A percentile compares a stretch with the other conserved stretches of the same genome.
Evolutionary conservation across 64 coral and sea anemone genomes (phyloP).

Genomic region (Acropora yongei): DNA sequence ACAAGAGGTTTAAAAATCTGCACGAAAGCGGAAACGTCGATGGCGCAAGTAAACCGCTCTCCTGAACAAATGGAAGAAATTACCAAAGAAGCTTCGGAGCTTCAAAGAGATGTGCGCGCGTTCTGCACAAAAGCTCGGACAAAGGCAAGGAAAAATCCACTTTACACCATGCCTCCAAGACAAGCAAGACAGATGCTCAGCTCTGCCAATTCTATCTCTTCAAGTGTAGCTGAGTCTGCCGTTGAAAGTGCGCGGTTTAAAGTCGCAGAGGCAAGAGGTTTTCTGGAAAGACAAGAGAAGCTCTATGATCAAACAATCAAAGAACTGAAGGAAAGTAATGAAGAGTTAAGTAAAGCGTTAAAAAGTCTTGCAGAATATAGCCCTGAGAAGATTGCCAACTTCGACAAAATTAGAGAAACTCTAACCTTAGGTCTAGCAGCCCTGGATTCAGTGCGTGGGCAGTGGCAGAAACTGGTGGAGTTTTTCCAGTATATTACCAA

Average conservation of each 20-base stretch:
- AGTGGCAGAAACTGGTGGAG: slow-evolving; percentile 44
- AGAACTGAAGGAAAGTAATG: background rate
- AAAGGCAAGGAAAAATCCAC: background rate
- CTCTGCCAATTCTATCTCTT: background rate
- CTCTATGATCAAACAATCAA: background rate
- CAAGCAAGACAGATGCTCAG: background rate
- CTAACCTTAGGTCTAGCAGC: background rate
- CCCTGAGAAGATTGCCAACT: slow-evolving; percentile 29
- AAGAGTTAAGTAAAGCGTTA: slow-evolving; percentile 8
- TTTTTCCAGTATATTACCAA: background rate
- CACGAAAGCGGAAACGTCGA: background rate
- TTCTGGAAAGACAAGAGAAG: slow-evolving; percentile 13
- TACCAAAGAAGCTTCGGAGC: background rate
- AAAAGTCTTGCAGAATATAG: slow-evolving; percentile 1
- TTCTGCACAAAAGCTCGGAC: background rate
- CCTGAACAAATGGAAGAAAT: background rate
- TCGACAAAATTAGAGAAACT: slow-evolving; percentile 15
- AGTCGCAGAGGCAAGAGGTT: background rate
- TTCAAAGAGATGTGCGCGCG: background rate
- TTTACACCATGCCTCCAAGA: background rate
- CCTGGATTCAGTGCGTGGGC: background rate
- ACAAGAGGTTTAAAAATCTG: background rate
- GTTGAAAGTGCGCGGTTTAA: slow-evolving; percentile 13
- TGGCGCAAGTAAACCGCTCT: background rate
- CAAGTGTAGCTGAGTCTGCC: background rate